Evolutionary conservation across 2,113 vertebrate species (phyloP).

Genomic region (Stegastes partitus): DNA sequence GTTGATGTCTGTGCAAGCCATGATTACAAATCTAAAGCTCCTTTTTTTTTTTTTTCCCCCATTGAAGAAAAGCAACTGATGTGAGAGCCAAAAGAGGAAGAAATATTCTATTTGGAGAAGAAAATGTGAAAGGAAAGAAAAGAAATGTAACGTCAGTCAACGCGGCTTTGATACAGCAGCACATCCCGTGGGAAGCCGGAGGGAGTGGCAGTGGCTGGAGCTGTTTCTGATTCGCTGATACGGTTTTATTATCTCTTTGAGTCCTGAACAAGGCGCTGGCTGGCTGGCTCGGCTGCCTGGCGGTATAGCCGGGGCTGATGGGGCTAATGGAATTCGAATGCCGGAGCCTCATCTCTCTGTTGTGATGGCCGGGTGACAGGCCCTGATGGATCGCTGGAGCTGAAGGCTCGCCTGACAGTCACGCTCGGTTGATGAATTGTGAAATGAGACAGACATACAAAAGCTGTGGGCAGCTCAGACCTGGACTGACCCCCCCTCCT

Average conservation of each 20-base stretch:
- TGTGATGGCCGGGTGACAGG: conserved; percentile 82
- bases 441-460: conserved; percentile 90
- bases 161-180: conserved; percentile 65
- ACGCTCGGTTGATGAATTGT: conserved; percentile 89
- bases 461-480: conserved; percentile 76
- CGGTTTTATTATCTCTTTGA: conserved; percentile 83
- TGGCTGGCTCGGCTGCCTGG: conserved; percentile 55
- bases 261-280: conserved; percentile 76
- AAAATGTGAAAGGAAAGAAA: conserved; percentile 67
- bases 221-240: conserved; percentile 80
- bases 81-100: conserved; percentile 5
- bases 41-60: not conserved
- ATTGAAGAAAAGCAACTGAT: conserved; percentile 18
- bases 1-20: not conserved
- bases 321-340: conserved; percentile 83
- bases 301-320: conserved; percentile 53
- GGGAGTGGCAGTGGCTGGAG: conserved; percentile 32
- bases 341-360: conserved; percentile 80
- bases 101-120: conserved; percentile 71
- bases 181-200: conserved; percentile 57
- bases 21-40: conserved; percentile 28
- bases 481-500: conserved; percentile 34
- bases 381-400: conserved; percentile 85
- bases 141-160: conserved; percentile 71
- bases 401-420: conserved; percentile 84